Base-by-base conservation (phyloP, 2,797 vertebrate species). In the Acrossocheilus wenchowensis region DNA sequence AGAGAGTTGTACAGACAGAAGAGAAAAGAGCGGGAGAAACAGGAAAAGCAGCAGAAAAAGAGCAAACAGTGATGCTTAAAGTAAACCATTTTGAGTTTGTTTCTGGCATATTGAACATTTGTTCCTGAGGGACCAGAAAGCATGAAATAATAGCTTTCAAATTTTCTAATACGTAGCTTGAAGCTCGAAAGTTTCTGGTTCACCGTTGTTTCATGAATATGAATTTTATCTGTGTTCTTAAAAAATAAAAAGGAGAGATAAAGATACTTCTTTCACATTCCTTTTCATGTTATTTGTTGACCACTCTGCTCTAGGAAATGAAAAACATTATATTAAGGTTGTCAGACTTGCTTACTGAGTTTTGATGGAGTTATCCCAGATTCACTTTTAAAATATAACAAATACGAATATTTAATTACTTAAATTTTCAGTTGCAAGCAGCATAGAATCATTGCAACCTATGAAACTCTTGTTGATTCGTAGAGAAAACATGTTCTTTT, bases 1-100 rank as follows among this genome's bases (percentile, higher is more conserved):
- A 96, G 94, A 83, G 97, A 97, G 93, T 93, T 97, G 0, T 94
- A 94, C 89, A 90, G 93, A 36, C 93, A 95, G 89, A 95, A 88
- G 84, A 88, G 90, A 3, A 96, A 94, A 91, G 78, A 85, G 0
- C 89, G 92, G 88, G 90, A 94, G 92, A 93, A 93, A 82, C 88
- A 86, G 21, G 69, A 90, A 2, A 93, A 93, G 85, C 72, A 81
- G 48, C 45, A 81, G 77, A 87, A 86, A 57, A 94, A 94, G 87
- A 91, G 81, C 43, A 92, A 92, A 50, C 39, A 89, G 62, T 92
- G 84, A 92, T 6, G 23, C 41, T 84, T 79, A 39, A 57, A 52
- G 12, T 77, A 19, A 74, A 62, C 7, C 5, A 39, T 43, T 72
- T 43, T 12, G 26, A 19, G 23, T 34, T 34, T 23, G 6, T 1